Evolutionary conservation across 2,888 invertebrate species (phyloP).

Genomic region (Euproctis similis): DNA sequence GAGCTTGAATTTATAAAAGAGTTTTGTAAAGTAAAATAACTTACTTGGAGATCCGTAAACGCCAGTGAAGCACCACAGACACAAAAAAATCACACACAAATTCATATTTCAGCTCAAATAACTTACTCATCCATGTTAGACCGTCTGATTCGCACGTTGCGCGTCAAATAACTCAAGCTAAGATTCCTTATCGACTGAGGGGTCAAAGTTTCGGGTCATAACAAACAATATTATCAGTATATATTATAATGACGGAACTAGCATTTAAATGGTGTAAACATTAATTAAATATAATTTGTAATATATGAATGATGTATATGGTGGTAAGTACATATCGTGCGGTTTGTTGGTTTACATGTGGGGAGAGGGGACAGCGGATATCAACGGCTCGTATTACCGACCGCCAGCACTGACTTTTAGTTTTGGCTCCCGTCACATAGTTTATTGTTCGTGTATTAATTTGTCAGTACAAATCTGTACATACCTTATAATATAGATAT

Average conservation of each 20-base stretch:
- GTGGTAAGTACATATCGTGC: conserved; percentile 24
- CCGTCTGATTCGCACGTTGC: conserved; percentile 37
- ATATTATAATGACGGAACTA: conserved; percentile 49
- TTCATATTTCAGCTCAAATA: conserved; percentile 46
- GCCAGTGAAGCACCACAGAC: conserved; percentile 46
- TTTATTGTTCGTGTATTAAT: conserved; percentile 6
- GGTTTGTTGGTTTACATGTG: conserved; percentile 6
- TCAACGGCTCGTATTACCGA: conserved; percentile 16
- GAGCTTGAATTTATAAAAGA: no score
- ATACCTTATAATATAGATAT: no score
- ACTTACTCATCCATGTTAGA: conserved; percentile 40
- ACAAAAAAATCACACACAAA: conserved; percentile 56
- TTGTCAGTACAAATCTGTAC: no score
- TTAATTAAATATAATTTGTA: conserved; percentile 39
- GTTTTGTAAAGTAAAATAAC: no score
- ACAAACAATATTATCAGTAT: conserved; percentile 58
- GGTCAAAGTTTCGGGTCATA: conserved; percentile 52
- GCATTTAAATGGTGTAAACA: conserved; percentile 11
- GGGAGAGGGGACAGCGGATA: conserved; percentile 20
- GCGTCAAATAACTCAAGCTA: conserved; percentile 45
- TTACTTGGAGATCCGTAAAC: conserved; percentile 55
- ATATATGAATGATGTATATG: conserved; percentile 37
- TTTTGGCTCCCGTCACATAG: conserved; percentile 19
- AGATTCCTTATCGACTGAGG: conserved; percentile 34
- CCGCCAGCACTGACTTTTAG: conserved; percentile 8